Percentiles rank a stretch among this genome's conserved stretches.
phyloP scores from a whole-genome alignment of 2,888 invertebrate species.

The Pterostichus madidus region DNA sequence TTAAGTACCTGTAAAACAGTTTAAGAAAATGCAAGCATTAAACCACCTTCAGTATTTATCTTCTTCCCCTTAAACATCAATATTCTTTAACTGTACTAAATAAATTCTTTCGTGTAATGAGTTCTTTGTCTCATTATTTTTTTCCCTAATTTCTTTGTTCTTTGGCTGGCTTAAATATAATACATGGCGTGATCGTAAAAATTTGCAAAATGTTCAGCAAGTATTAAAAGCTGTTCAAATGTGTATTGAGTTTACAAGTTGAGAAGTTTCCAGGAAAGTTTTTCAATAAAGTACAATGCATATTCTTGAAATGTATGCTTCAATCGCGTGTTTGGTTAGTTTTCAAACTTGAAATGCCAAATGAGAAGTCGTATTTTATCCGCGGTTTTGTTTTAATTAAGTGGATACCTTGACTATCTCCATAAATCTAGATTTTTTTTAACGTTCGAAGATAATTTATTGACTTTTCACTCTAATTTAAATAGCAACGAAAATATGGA shows the following conservation, averaged over 20 bases:
- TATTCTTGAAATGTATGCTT: constrained; percentile 46
- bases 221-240: not conserved
- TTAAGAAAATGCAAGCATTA: constrained; percentile 19
- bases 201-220: constrained; percentile 17
- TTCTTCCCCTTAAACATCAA: not conserved
- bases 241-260: constrained; percentile 25
- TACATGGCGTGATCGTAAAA: constrained; percentile 20
- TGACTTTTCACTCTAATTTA: too few species aligned
- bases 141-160: constrained; percentile 13
- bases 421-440: not conserved
- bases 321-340: constrained; percentile 41
- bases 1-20: not conserved
- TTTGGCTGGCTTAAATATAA: not conserved
- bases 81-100: constrained; percentile 32
- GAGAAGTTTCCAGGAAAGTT: constrained; percentile 25
- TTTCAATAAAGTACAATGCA: constrained; percentile 59
- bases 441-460: too few species aligned
- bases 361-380: constrained; percentile 36
- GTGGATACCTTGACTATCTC: not conserved
- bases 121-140: constrained; percentile 14
- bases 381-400: constrained; percentile 34
- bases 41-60: constrained; percentile 36
- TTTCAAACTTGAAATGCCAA: constrained; percentile 41
- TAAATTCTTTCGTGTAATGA: constrained; percentile 1
- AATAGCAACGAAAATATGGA: too few species aligned